Evolutionary conservation across 2,113 vertebrate species (phyloP).

Genomic region (Macroglossus sobrinus): DNA sequence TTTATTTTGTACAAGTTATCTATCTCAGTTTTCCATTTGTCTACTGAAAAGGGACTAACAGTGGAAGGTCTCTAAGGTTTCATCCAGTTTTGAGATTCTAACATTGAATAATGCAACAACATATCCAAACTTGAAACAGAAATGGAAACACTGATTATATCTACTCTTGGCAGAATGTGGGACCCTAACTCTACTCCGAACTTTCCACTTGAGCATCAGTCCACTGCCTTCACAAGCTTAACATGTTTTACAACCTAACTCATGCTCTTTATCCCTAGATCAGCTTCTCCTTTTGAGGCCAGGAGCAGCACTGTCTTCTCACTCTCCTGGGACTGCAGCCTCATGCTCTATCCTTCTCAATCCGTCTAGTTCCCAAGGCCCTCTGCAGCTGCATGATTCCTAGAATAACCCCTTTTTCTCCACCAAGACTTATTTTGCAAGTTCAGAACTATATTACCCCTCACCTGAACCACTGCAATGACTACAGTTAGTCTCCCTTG

Average conservation of each 20-base stretch:
- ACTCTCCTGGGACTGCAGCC: fast-evolving
- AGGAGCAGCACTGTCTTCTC: too few species aligned
- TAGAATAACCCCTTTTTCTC: background rate
- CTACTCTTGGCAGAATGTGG: background rate
- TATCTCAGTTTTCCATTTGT: background rate
- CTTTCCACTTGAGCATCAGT: background rate
- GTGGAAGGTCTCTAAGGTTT: background rate
- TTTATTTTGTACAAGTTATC: background rate
- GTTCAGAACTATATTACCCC: background rate
- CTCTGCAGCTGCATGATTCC: background rate
- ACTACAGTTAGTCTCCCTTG: background rate
- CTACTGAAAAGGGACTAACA: background rate
- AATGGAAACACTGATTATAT: background rate
- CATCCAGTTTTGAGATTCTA: background rate
- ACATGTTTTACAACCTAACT: background rate
- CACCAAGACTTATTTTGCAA: background rate
- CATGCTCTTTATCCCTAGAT: background rate
- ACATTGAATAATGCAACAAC: background rate
- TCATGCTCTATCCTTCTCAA: background rate
- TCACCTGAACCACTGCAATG: background rate
- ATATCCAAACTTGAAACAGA: background rate
- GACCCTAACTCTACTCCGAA: background rate
- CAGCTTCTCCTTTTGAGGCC: background rate
- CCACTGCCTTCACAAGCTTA: background rate
- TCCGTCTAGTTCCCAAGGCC: background rate